Conservation (phyloP, 2,797 vertebrate species). For the Melanitta fusca region DNA sequence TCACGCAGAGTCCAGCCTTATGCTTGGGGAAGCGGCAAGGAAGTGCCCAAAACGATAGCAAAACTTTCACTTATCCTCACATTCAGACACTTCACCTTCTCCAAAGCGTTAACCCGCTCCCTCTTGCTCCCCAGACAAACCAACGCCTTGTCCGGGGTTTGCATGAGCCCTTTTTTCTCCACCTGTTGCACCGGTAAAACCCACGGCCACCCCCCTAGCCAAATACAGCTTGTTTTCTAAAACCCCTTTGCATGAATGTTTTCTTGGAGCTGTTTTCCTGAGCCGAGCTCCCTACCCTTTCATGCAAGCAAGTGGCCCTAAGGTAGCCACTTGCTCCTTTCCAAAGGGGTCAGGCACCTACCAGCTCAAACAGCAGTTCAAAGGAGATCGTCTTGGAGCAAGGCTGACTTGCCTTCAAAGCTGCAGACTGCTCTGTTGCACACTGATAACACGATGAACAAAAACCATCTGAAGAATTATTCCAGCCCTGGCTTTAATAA, state of each 20-base stretch:
- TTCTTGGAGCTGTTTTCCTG: not conserved
- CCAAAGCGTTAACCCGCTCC: not conserved
- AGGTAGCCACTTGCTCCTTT: not conserved
- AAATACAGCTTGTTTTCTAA: not conserved
- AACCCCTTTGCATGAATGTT: not conserved
- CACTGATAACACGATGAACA: not conserved
- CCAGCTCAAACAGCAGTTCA: not conserved
- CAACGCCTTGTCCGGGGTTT: not conserved
- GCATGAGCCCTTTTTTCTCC: not conserved
- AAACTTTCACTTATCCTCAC: not conserved
- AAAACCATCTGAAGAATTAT: not conserved
- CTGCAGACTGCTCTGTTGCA: not conserved
- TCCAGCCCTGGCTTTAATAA: not conserved
- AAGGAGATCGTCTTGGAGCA: not conserved
- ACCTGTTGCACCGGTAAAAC: not conserved
- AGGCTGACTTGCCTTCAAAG: not conserved
- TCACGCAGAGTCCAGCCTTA: not conserved
- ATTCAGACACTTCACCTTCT: not conserved
- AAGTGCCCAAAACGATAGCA: not conserved
- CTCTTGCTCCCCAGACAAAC: not conserved
- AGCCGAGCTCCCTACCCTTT: not conserved
- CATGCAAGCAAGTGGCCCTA: not conserved
- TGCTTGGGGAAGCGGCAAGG: not conserved
- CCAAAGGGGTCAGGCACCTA: not conserved
- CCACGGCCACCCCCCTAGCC: not conserved